Evolutionary conservation across 2,113 vertebrate genomes (phyloP), one percentile per base, ranked within the genome.

Genomic region (Callipepla squamata): DNA sequence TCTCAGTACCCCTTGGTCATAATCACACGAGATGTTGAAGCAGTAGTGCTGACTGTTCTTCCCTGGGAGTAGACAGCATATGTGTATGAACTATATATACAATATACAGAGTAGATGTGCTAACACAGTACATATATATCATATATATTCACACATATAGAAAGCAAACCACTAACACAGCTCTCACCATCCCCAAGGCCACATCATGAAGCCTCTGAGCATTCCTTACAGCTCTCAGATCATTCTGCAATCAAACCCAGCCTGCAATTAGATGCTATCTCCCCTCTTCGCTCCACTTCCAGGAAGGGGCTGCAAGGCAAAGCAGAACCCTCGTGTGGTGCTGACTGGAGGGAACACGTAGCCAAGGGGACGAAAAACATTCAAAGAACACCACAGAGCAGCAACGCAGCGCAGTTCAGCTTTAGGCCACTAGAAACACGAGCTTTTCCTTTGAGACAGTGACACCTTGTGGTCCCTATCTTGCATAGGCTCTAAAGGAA

Each of bases 391-490:
- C n/a, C 16, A 36, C 13, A 40, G 59, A 32, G 34, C 55, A 69
- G 42, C 20, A 45, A 11, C 18, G 2, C 30, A 42, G 19, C 4
- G 50, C 23, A n/a, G 4, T 40, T 23, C 9, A 17, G 34, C 25
- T 59, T 34, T 7, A 26, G 40, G 4, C 11, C 17, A 17, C 14
- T 8, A 22, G 11, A 20, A 68, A n/a, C 8, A 22, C 4, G 15
- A 5, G 50, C 16, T 40, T 21, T 85, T n/a, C 73, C 32, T 26
- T 10, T 11, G 74, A 67, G 75, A n/a, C 21, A 87, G 84, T 82
- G 96, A 92, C 96, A 93, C 77, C 95, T 82, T 10, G 85, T 93
- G 96, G 91, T 18, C 22, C 55, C 16, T 30, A 6, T 7, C 38
- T 6, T 34, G 17, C 12, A 16, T 3, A 4, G 68, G 22, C 42